These are phyloP conservation scores for Alentia gelatinosa DNA, from an alignment of 2,888 invertebrate genomes.

Conservation along the genomic window DNA sequence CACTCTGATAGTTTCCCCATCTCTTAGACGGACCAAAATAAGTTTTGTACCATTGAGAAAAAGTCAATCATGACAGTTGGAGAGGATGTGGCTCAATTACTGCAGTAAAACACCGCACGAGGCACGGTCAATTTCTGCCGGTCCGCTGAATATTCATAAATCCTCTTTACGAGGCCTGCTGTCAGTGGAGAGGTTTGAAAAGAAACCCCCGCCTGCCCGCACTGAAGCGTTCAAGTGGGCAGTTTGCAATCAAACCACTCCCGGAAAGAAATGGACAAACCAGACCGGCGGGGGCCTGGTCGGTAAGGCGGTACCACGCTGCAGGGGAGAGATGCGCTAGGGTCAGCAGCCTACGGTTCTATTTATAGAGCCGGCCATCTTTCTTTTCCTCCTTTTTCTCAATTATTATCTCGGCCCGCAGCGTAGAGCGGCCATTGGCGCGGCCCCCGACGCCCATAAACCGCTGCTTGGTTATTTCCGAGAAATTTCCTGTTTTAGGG, in stretches of 20 bases:
- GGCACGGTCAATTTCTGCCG: neutral
- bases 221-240: neutral
- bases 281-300: neutral
- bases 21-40: too few species aligned
- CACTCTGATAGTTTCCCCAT: too few species aligned
- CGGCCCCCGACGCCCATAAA: neutral
- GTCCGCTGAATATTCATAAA: neutral
- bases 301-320: too few species aligned
- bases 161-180: neutral
- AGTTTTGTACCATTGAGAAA: neutral
- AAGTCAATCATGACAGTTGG: slow-evolving; percentile 16
- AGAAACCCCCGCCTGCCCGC: neutral
- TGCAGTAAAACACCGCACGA: neutral
- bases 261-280: neutral
- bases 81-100: neutral
- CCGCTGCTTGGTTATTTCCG: neutral
- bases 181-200: neutral
- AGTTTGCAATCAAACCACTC: neutral
- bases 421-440: neutral
- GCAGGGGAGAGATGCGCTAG: too few species aligned
- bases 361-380: neutral
- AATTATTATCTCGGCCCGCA: neutral
- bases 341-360: too few species aligned
- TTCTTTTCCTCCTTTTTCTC: neutral
- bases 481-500: neutral